Percentiles rank a stretch among this genome's conserved stretches.
Evolutionary conservation across 2,113 vertebrate genomes (phyloP).

Genomic region (Podarcis muralis): DNA sequence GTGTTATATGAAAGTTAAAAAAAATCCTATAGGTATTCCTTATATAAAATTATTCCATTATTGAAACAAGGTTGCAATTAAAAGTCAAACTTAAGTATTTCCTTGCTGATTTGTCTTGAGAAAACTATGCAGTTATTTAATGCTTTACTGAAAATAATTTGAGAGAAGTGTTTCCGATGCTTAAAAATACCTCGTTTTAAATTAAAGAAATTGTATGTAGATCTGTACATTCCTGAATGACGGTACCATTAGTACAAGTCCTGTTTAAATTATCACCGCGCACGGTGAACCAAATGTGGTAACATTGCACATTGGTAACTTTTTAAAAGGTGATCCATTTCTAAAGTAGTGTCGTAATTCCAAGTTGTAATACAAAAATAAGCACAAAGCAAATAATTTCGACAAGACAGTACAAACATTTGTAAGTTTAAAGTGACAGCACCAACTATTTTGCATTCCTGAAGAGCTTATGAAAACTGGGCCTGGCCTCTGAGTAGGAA

Average conservation of each 20-base stretch:
- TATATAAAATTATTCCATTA: slow-evolving; percentile 50
- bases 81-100: slow-evolving; percentile 18
- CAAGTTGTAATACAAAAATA: slow-evolving; percentile 72
- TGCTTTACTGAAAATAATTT: slow-evolving; percentile 53
- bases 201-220: slow-evolving; percentile 59
- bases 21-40: slow-evolving; percentile 22
- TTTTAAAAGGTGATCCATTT: slow-evolving; percentile 60
- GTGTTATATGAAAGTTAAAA: slow-evolving; percentile 34
- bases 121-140: slow-evolving; percentile 59
- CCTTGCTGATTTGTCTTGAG: slow-evolving; percentile 40
- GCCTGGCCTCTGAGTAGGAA: slow-evolving; percentile 66
- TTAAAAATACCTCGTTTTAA: slow-evolving; percentile 69
- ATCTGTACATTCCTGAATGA: slow-evolving; percentile 65
- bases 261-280: slow-evolving; percentile 38
- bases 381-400: slow-evolving; percentile 61
- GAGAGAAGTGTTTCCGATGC: slow-evolving; percentile 57
- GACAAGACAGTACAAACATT: slow-evolving; percentile 58
- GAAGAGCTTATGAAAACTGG: slow-evolving; percentile 70
- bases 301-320: slow-evolving; percentile 64
- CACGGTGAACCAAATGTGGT: slow-evolving; percentile 63
- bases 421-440: slow-evolving; percentile 60
- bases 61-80: slow-evolving; percentile 50
- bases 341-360: slow-evolving; percentile 65
- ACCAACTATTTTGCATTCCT: slow-evolving; percentile 59
- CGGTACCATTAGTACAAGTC: slow-evolving; percentile 50